Base-by-base conservation (phyloP, 2,113 vertebrate genomes). In the Cinclus mexicanus region DNA sequence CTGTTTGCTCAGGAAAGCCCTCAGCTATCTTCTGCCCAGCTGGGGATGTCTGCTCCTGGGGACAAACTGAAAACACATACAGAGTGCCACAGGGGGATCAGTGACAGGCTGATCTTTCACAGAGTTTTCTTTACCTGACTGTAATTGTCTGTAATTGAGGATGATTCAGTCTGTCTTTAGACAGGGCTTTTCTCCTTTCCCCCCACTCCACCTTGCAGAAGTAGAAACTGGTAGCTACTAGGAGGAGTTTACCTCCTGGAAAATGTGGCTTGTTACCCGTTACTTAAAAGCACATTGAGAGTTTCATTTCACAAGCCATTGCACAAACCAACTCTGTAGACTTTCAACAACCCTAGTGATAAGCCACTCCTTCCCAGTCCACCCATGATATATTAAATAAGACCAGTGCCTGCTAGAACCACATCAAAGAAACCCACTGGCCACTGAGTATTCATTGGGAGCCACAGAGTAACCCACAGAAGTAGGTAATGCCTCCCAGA, bases 261-360 rank as follows among this genome's bases (percentile, higher is more conserved):
- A 87, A 77, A 76, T 6, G 20, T 28, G 24, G 9, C 50, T 87
- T 21, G 7, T 76, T 86, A 76, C 21, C 59, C 57, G 35, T 33
- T 53, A 74, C 55, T 42, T 42, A 50, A 31, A 72, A 70, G 60
- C n/a, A 29, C 7, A 35, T 31, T 28, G 28, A 92, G 47, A 41
- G 31, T 57, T 93, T 83, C 23, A 65, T 92, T 90, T 95, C 79
- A 90, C 67, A 92, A 96, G 50, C 29, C 90, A 53, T 83, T 86
- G 57, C 41, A 92, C 44, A 76, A 91, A 92, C 63, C 33, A 81
- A 47, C 25, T 44, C 59, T 61, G 14, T 55, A 95, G 72, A 92
- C 14, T 67, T 56, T 50, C 67, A 95, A 52, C 31, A 74, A 76
- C 11, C 59, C 35, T 50, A 57, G 23, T 28, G 39, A 61, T 59